Evolutionary conservation across 2,888 invertebrate species (phyloP).

Genomic region (Lycocerus yunnanus): DNA sequence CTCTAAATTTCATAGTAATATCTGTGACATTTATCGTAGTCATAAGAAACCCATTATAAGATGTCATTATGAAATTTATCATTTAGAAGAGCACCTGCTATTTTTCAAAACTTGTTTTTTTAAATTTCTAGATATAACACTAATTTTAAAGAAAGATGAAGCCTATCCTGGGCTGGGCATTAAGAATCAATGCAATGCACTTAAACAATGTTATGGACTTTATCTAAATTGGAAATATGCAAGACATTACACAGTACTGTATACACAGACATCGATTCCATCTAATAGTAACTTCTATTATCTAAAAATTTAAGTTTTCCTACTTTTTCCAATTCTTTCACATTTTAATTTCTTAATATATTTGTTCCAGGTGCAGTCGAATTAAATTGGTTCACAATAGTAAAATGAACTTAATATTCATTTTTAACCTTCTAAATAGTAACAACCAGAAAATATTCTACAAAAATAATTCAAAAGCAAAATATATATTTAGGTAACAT

Average conservation of each 20-base stretch:
- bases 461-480: not conserved
- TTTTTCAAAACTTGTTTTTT: too few species aligned
- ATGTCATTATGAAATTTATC: too few species aligned
- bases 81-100: too few species aligned
- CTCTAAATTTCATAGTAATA: too few species aligned
- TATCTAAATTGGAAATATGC: not conserved
- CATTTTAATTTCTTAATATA: not conserved
- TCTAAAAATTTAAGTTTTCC: not conserved
- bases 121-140: too few species aligned
- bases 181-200: not conserved
- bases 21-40: too few species aligned
- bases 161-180: too few species aligned
- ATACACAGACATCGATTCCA: not conserved
- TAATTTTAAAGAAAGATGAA: too few species aligned
- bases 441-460: not conserved
- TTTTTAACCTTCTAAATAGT: too few species aligned
- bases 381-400: too few species aligned
- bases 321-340: not conserved
- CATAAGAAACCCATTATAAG: too few species aligned
- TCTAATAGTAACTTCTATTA: not conserved
- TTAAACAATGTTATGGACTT: not conserved
- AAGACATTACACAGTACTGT: not conserved
- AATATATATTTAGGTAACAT: not conserved
- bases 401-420: too few species aligned
- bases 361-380: not conserved